These are phyloP conservation scores for Malthinus flaveolus DNA, from an alignment of 2,888 invertebrate genomes.

Conservation along the genomic window DNA sequence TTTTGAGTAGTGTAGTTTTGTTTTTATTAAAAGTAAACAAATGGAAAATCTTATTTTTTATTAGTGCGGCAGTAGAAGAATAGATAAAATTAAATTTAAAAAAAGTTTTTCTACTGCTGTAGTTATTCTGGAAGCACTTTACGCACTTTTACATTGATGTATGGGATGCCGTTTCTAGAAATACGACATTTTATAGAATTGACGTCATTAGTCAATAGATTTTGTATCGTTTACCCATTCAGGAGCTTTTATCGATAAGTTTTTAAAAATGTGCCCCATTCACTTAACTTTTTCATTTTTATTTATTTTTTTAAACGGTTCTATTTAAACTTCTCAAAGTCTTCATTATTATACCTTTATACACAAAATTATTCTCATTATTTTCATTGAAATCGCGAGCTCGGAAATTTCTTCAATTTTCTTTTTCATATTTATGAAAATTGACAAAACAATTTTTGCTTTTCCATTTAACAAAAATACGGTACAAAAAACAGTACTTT, in stretches of 20 bases:
- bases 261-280: neutral
- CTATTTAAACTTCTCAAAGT: too few species aligned
- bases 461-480: too few species aligned
- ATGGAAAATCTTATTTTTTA: neutral
- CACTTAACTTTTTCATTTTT: neutral
- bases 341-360: too few species aligned
- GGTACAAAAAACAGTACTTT: too few species aligned
- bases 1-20: too few species aligned
- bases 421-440: too few species aligned
- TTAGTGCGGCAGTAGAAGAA: neutral
- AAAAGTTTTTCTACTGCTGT: neutral
- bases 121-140: neutral
- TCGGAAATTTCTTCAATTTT: too few species aligned
- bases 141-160: conserved; percentile 2
- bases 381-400: too few species aligned
- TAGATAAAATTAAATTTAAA: neutral
- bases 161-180: neutral
- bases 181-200: conserved; percentile 5
- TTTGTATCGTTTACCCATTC: conserved; percentile 3
- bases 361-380: too few species aligned
- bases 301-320: neutral
- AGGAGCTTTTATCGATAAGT: conserved; percentile 4
- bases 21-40: too few species aligned
- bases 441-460: too few species aligned
- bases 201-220: conserved; percentile 6